Base-by-base conservation (phyloP, 1,140 invertebrate species). In the Drosophila nigrodunni region DNA sequence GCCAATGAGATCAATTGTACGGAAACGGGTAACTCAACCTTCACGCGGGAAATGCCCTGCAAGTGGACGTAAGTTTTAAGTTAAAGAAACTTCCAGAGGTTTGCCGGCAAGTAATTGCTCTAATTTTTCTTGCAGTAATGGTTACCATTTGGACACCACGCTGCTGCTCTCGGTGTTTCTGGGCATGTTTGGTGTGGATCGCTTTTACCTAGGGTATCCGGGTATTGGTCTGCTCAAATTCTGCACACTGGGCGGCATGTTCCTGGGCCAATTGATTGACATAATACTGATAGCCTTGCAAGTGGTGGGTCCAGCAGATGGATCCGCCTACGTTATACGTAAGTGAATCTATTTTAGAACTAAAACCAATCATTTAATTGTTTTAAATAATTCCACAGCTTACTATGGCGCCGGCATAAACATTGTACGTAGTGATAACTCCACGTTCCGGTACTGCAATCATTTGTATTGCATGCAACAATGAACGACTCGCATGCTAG, bases 121-220 rank as follows among this genome's bases (percentile, higher is more conserved):
- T 0, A 30, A 8, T 41, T 3, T 25, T 11, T 78, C 74, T 94
- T 95, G 70, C 93, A 98, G 97, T 54, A 98, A 98, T 95, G 97
- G 97, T 54, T 98, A 98, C 92, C 97, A 96, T 1, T 97, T 98
- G 93, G 97, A 99, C 92, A 98, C 97, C 49, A 95, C 98, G 0
- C 92, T 99, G 54, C 91, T 99, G 11, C 93, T 99, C 0, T 99
- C 98, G 2, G 96, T 99, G 49, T 99, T 99, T 90, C 93, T 97
- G 49, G 98, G 98, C 30, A 98, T 98, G 97, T 98, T 99, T 94
- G 98, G 98, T n/a, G 94, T 97, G 11, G 98, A 99, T 92, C 94
- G 98, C 74, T 99, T 99, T 93, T 99, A 99, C 91, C 94, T 99
- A 3, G 98, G 98, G 13, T 99, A 99, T 93, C 97, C 97, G 54